These are phyloP conservation scores for Fabriciana adippe DNA, from an alignment of 2,888 invertebrate species.

Conservation along the genomic window DNA sequence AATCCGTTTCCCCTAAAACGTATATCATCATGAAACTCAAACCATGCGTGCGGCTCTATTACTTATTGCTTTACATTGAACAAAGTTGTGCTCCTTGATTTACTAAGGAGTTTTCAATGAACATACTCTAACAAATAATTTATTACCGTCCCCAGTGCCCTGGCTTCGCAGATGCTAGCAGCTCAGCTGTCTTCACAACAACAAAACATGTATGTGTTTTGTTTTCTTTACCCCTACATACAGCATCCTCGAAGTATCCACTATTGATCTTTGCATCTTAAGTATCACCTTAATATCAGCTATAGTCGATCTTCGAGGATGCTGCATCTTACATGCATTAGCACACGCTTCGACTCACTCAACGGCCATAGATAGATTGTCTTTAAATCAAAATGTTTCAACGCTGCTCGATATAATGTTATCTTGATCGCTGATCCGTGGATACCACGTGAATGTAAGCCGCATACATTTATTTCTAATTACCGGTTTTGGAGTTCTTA, in stretches of 20 bases:
- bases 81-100: conserved; percentile 41
- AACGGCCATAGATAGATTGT: conserved; percentile 69
- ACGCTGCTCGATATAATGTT: conserved; percentile 78
- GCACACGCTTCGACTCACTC: conserved; percentile 73
- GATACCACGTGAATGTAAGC: conserved; percentile 75
- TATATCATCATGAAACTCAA: not conserved
- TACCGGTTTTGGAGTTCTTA: conserved; percentile 76
- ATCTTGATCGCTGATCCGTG: conserved; percentile 75
- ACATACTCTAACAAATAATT: conserved; percentile 71
- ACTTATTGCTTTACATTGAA: conserved; percentile 34
- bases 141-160: conserved; percentile 93
- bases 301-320: conserved; percentile 57
- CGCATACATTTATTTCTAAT: conserved; percentile 79
- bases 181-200: conserved; percentile 95
- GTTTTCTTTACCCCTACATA: conserved; percentile 65
- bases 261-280: not conserved
- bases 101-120: conserved; percentile 51
- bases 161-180: conserved; percentile 98
- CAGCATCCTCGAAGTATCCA: conserved; percentile 55
- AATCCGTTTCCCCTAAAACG: not conserved
- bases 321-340: conserved; percentile 67
- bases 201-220: conserved; percentile 95
- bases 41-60: conserved; percentile 68
- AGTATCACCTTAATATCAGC: not conserved
- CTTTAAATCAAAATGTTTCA: conserved; percentile 82